Percentiles rank a stretch among this genome's conserved stretches.
Conservation (phyloP, 2,113 vertebrate genomes). For the Centrocercus urophasianus region DNA sequence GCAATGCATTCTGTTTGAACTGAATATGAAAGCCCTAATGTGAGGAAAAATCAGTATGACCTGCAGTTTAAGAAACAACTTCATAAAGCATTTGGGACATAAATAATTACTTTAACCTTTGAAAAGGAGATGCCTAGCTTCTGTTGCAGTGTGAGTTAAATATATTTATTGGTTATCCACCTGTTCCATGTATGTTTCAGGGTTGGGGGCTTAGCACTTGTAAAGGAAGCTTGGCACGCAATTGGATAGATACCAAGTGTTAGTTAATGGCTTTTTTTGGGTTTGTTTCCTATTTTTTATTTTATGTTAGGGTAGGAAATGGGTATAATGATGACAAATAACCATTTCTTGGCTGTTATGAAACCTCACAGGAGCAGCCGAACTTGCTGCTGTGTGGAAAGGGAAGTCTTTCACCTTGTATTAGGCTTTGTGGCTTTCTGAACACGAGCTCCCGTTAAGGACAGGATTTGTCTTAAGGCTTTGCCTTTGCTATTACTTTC, state of each 20-base stretch:
- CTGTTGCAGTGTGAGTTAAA: not conserved
- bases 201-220: not conserved
- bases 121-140: not conserved
- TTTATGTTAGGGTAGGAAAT: not conserved
- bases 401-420: not conserved
- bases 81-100: not conserved
- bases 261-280: too few species aligned
- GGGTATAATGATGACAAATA: not conserved
- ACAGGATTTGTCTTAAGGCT: not conserved
- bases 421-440: not conserved
- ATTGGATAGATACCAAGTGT: not conserved
- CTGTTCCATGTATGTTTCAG: not conserved
- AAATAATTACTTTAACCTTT: not conserved
- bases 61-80: not conserved
- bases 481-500: not conserved
- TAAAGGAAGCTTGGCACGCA: not conserved
- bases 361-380: slow-evolving; percentile 22
- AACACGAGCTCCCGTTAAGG: not conserved
- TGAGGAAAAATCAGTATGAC: not conserved
- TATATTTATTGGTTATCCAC: not conserved
- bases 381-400: not conserved
- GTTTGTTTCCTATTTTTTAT: not conserved
- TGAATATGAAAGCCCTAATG: not conserved
- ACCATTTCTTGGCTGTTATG: slow-evolving; percentile 5
- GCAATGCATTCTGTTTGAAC: not conserved